Evolutionary conservation across 2,113 vertebrate species (phyloP), one percentile per base, ranked within the genome.

Genomic region (Amphiprion percula): DNA sequence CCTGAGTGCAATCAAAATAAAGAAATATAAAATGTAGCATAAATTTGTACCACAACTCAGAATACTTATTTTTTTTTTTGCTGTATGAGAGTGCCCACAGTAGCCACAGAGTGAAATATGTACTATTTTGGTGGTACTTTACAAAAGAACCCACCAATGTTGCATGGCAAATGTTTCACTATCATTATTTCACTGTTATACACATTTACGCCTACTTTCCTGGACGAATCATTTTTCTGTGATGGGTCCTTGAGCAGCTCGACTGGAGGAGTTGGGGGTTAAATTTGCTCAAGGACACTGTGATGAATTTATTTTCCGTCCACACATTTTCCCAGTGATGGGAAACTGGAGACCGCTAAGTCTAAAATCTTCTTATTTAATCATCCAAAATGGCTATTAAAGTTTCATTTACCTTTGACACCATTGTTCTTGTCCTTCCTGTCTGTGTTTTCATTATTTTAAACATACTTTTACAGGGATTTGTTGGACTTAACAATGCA

Each of bases 401-500:
- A 17, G 11, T 59, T 70, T 19, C 52, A 59, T 66, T 86, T 58
- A n/a, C 11, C 37, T 62, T 59, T 17, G 49, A 44, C 11, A 24
- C 11, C 15, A 21, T 12, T 59, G 23, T 39, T 65, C 5, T 19
- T 26, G 46, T 17, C 23, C 47, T 53, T 9, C 49, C 21, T 70
- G n/a, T 41, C 21, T n/a, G 23, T 26, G 4, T 71, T 14, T 41
- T 60, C 17, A 21, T 72, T 26, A 39, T 66, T 78, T 21, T 37
- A 33, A 76, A 39, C 21, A 47, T 53, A 37, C 16, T 55, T 50
- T 72, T 28, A 37, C 39, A 10, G 54, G 41, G 50, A 65, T 77
- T 79, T 74, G 55, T 70, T 59, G 53, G 74, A 59, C 63, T 68
- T 52, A 81, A 68, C 26, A 58, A 61, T 2, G 11, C 72, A 77